Base-by-base conservation (phyloP, 2,888 invertebrate species). In the Acrocyrtus sp. region DNA sequence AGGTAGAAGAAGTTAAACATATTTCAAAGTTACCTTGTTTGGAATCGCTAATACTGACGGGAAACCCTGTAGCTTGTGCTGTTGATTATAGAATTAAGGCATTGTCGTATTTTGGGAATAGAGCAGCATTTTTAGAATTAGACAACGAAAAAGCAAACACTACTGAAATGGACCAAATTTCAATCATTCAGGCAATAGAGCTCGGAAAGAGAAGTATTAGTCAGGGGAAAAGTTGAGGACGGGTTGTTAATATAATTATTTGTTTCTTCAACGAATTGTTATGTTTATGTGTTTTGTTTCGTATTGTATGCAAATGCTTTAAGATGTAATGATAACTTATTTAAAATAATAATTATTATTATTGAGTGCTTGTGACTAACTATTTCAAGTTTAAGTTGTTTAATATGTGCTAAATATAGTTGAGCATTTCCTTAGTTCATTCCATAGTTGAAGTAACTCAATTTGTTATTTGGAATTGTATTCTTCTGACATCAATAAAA, bases 51-150 rank as follows among this genome's bases (percentile, higher is more conserved):
- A 88, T 91, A 82, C 85, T 98, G 51, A 92, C 92, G 0, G 96
- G 95, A 0, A 98, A 98, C 86, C 93, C 93, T 17, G 91, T 98
- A 0, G 93, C 96, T 0, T 89, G 91, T 0, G 88, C 90, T 62
- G 89, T 92, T 83, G 97, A 98, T 85, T 98, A 96, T 83, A 88
- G 98, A 81, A 91, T 95, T 0, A 93, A 94, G 82, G 93, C 96
- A 2, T 86, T 98, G 78, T 93, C 95, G 81, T 89, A 92, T 81
- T 96, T 98, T 83, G 92, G 92, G 56, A 89, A 90, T 51, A 88
- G 96, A 76, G 93, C 94, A 81, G 86, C 88, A 15, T 93, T 96
- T 83, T 90, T 98, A 41, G 91, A 90, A 82, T 85, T 98, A 72
- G 98, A 98, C 83, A 94, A 93, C 83, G 92, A 94, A 82, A 91